These are phyloP conservation scores for Anodontia alba DNA, from an alignment of 2,888 invertebrate species.

Conservation along the genomic window DNA sequence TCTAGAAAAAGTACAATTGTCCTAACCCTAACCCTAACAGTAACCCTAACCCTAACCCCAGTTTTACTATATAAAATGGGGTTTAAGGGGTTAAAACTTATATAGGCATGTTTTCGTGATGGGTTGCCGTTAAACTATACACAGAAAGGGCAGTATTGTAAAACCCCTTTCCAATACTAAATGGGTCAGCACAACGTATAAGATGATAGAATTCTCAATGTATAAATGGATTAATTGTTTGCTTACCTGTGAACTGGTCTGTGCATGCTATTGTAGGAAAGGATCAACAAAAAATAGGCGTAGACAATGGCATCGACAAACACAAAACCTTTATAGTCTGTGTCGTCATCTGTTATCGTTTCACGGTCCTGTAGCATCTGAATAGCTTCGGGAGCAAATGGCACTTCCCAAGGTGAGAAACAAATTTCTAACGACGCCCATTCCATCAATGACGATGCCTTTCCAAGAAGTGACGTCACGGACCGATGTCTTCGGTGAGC, in stretches of 20 bases:
- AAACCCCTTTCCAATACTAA: too few relatives aligned
- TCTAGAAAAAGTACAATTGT: too few relatives aligned
- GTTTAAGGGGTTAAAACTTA: too few relatives aligned
- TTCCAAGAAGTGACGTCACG: slow-evolving; percentile 56
- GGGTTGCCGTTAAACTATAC: too few relatives aligned
- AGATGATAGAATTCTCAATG: too few relatives aligned
- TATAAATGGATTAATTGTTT: too few relatives aligned
- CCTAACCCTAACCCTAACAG: too few relatives aligned
- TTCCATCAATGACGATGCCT: slow-evolving; percentile 54
- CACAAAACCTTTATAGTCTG: slow-evolving; percentile 58
- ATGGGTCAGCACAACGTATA: too few relatives aligned
- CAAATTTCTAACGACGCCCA: slow-evolving; percentile 53
- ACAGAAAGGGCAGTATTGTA: too few relatives aligned
- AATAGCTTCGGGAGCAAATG: slow-evolving; percentile 60
- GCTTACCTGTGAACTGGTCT: slow-evolving; percentile 51
- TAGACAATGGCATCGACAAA: slow-evolving; percentile 58
- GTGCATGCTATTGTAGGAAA: slow-evolving; percentile 52
- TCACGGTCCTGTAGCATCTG: slow-evolving; percentile 60
- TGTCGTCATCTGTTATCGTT: slow-evolving; percentile 53
- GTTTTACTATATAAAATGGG: too few relatives aligned
- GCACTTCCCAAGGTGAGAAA: slow-evolving; percentile 59
- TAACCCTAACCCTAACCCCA: too few relatives aligned
- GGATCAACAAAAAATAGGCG: slow-evolving; percentile 51
- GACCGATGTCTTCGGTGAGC: slow-evolving; percentile 54
- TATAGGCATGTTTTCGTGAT: too few relatives aligned